Percentiles rank a stretch among this genome's conserved stretches.
Conservation (phyloP, 2,797 vertebrate genomes). For the Leucoraja ocellata region DNA sequence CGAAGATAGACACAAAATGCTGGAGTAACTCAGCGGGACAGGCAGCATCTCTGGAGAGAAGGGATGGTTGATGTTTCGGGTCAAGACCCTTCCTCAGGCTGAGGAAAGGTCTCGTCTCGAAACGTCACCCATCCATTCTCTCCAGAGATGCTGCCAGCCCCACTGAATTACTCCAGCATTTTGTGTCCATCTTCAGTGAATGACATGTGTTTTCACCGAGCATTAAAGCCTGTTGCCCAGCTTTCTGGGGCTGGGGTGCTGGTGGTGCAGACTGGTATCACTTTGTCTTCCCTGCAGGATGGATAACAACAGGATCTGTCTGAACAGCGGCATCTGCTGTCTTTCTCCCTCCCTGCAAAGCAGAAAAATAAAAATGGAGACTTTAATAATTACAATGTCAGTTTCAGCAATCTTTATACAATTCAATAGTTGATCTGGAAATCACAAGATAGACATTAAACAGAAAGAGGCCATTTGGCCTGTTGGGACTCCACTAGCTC, state of each 20-base stretch:
- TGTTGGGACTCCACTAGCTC: no score
- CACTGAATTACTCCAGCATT: no score
- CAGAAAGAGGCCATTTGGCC: no score
- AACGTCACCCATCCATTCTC: no score
- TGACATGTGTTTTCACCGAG: not conserved
- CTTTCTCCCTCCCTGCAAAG: slow-evolving; percentile 77
- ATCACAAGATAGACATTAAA: no score
- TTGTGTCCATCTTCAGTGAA: not conserved
- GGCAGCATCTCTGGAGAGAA: no score
- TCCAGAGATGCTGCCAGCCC: no score
- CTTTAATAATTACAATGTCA: slow-evolving; percentile 25
- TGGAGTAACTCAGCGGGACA: no score
- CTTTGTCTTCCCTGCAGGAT: slow-evolving; percentile 80
- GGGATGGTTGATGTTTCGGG: no score
- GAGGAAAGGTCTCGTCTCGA: no score
- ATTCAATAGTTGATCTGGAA: not conserved
- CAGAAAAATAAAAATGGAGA: slow-evolving; percentile 40
- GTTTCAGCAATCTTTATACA: not conserved
- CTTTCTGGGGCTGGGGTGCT: not conserved
- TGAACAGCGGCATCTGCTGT: slow-evolving; percentile 81
- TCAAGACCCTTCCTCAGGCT: no score
- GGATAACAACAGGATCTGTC: slow-evolving; percentile 71
- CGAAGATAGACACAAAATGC: no score
- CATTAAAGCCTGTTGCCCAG: not conserved
- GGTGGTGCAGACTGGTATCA: slow-evolving; percentile 49